Base-by-base conservation (phyloP, 2,797 vertebrate genomes). In the Aeoliscus strigatus region DNA sequence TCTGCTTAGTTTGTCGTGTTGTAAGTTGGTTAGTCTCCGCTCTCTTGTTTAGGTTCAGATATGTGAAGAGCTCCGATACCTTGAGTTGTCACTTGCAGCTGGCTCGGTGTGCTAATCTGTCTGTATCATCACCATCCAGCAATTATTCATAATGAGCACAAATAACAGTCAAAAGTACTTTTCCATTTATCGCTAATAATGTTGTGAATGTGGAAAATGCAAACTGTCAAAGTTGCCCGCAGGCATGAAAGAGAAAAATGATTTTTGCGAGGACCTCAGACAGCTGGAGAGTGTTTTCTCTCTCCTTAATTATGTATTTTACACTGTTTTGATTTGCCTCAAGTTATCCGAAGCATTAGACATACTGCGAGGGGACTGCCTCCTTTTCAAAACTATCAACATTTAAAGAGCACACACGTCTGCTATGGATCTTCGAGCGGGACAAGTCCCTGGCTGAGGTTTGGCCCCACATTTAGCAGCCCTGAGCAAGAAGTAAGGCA, bases 251-350 rank as follows among this genome's bases (percentile, higher is more conserved):
- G 30, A 61, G 45, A 48, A 39, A 60, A 66, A 45, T 26, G 9
- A 68, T 68, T 77, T 75, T 65, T 65, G 60, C 41, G 50, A 74
- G 63, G 39, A 72, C 46, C 51, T 73, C 61, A 53, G 71, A 70
- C 57, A 70, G 70, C 31, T 52, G 35, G 14, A 35, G 27, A 29
- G 24, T 1, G 17, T 27, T 9, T 25, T 41, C 46, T 26, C 34
- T 44, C 46, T 51, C 49, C 37, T 54, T 43, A 63, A 64, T 60
- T 14, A 66, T 70, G 70, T 25, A 38, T 25, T 59, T 57, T 10
- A 60, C 39, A 44, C 13, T 38, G 35, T 70, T 63, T 63, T 44
- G 31, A 36, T 60, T 63, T 51, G 58, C 55, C 41, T 55, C 8
- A 15, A 78, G 60, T 62, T 44, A 60, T 66, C 41, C 54, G 34